Evolutionary conservation across 1,140 invertebrate genomes (phyloP).

Genomic region (Pseudomyrmex flavicornis): DNA sequence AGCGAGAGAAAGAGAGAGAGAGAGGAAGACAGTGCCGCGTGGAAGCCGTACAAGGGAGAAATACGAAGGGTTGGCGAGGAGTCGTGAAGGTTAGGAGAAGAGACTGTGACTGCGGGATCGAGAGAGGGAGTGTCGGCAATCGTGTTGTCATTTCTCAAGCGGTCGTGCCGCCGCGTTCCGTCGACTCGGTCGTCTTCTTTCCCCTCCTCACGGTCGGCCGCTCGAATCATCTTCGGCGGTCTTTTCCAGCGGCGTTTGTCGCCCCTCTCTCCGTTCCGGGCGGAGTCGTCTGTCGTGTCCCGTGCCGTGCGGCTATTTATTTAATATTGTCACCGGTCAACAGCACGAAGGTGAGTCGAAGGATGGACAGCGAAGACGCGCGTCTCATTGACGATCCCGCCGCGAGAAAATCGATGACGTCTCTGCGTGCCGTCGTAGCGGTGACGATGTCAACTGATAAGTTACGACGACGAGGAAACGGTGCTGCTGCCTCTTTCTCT

Average conservation of each 20-base stretch:
- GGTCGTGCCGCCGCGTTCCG: slow-evolving; percentile 66
- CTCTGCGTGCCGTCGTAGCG: background rate
- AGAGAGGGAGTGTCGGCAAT: slow-evolving; percentile 63
- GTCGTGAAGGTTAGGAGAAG: background rate
- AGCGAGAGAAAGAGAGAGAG: background rate
- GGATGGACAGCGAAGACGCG: background rate
- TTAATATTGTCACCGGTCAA: slow-evolving; percentile 75
- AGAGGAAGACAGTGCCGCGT: background rate
- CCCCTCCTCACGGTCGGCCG: background rate
- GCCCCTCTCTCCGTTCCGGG: slow-evolving; percentile 25
- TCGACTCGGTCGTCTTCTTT: slow-evolving; percentile 48
- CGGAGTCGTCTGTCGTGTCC: slow-evolving; percentile 60
- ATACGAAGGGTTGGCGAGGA: background rate
- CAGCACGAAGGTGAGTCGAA: background rate
- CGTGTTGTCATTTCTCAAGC: slow-evolving; percentile 79
- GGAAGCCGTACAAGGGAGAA: slow-evolving; percentile 23
- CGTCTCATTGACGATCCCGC: slow-evolving; percentile 16
- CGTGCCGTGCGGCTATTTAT: slow-evolving; percentile 72
- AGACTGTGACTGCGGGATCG: background rate
- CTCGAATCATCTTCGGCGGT: background rate
- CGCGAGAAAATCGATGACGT: slow-evolving; percentile 61
- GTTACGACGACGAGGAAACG: background rate
- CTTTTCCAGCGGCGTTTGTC: background rate
- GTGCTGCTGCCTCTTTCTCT: background rate
- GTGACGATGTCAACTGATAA: slow-evolving; percentile 10